A percentile compares a stretch with the other conserved stretches of the same genome.
phyloP scores from a whole-genome alignment of 1,140 invertebrate genomes.

The Galleria mellonella region DNA sequence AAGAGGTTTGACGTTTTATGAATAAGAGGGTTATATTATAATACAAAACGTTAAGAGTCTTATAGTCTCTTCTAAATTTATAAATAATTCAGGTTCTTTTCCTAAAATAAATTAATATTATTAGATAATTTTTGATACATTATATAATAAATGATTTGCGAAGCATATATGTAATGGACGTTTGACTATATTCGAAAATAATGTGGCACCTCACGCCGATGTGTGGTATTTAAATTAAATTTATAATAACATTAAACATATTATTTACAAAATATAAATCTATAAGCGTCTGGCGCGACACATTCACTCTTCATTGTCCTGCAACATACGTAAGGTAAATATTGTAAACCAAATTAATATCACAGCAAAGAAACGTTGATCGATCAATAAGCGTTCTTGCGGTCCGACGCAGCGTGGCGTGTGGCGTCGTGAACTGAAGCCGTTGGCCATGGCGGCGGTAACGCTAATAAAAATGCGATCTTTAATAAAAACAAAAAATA shows the following conservation, averaged over 20 bases:
- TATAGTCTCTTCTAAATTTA: no score
- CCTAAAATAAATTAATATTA: no score
- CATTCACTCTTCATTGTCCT: conserved; percentile 21
- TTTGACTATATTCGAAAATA: no score
- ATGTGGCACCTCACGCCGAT: conserved; percentile 16
- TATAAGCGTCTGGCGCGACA: conserved; percentile 40
- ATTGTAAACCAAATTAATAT: conserved; percentile 63
- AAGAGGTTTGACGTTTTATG: no score
- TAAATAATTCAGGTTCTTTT: no score
- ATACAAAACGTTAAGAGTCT: no score
- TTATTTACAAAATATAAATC: conserved; percentile 49
- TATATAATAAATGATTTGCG: no score
- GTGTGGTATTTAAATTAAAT: conserved; percentile 19
- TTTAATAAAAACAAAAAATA: no score
- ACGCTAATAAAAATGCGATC: no score
- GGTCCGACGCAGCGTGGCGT: background rate
- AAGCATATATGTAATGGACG: no score
- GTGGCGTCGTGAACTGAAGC: background rate
- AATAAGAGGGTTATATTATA: no score
- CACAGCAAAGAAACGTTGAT: conserved; percentile 63
- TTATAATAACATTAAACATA: conserved; percentile 28
- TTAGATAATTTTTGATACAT: no score
- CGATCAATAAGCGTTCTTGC: conserved; percentile 11
- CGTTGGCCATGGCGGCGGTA: background rate
- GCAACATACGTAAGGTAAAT: conserved; percentile 2